These are phyloP conservation scores for Chromobotia macracanthus DNA, from an alignment of 2,797 vertebrate species.

Conservation along the genomic window DNA sequence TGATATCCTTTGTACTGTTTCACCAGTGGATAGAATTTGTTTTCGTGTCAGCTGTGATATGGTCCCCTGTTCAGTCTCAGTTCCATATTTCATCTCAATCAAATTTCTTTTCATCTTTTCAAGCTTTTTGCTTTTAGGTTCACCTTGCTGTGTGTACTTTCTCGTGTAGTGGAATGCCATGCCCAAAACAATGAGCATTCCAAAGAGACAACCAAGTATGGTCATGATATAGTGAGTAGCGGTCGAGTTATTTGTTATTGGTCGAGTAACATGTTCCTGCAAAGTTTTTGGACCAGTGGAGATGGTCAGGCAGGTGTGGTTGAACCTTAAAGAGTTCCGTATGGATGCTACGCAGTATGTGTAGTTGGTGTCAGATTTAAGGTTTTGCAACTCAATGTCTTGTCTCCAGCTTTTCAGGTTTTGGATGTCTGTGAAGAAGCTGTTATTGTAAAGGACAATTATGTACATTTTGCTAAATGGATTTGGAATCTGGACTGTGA, in stretches of 20 bases:
- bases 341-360: conserved; percentile 96
- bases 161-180: conserved; percentile 90
- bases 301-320: conserved; percentile 95
- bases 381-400: conserved; percentile 86
- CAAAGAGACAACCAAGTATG: conserved; percentile 92
- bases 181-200: conserved; percentile 91
- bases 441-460: conserved; percentile 92
- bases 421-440: conserved; percentile 88
- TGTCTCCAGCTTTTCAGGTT: conserved; percentile 85
- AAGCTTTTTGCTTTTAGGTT: conserved; percentile 76
- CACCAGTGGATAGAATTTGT: conserved; percentile 80
- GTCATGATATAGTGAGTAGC: conserved; percentile 98
- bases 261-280: conserved; percentile 69
- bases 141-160: conserved; percentile 65
- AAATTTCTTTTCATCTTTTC: conserved; percentile 90
- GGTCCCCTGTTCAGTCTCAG: conserved; percentile 81
- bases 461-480: conserved; percentile 95
- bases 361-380: conserved; percentile 90
- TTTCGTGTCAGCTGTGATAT: conserved; percentile 87
- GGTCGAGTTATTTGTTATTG: conserved; percentile 82
- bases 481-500: conserved; percentile 90
- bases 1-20: conserved; percentile 86
- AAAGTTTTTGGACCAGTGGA: conserved; percentile 79
- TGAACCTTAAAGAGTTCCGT: conserved; percentile 88
- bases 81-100: conserved; percentile 92